Percentiles rank a stretch among this genome's conserved stretches.
Evolutionary conservation across 2,113 vertebrate genomes (phyloP).

Genomic region (Nicator chloris): DNA sequence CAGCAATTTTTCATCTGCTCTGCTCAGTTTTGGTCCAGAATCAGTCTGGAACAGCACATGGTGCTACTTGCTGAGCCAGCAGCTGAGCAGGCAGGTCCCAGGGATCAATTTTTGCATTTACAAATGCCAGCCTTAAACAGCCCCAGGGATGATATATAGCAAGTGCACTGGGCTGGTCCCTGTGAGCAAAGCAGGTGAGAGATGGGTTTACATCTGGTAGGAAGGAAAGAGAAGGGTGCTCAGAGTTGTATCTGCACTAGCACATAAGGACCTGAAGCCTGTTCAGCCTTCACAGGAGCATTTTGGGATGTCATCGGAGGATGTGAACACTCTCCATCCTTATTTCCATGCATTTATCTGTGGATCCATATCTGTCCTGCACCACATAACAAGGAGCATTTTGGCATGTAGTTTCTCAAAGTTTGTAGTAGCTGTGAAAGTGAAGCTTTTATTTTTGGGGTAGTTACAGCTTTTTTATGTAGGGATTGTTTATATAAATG

Average conservation of each 20-base stretch:
- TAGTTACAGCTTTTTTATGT: neutral
- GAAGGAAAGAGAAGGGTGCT: neutral
- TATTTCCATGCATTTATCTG: accelerated
- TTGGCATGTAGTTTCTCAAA: neutral
- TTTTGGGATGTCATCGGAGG: neutral
- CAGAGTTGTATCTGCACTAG: too few relatives aligned
- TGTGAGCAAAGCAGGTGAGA: neutral
- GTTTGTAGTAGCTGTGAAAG: neutral
- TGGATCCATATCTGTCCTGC: accelerated
- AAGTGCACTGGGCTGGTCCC: neutral
- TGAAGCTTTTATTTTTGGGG: neutral
- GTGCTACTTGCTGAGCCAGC: neutral
- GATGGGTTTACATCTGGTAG: neutral
- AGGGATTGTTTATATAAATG: neutral
- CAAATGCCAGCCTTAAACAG: neutral
- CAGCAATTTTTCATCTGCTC: accelerated
- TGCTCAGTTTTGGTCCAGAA: neutral
- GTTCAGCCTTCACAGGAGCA: accelerated
- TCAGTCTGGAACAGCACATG: neutral
- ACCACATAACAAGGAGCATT: accelerated
- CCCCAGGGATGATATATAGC: neutral
- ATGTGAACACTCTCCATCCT: neutral
- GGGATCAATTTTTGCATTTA: neutral
- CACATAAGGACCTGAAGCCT: neutral
- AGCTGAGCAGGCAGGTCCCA: neutral